phyloP scores from a whole-genome alignment of 2,888 invertebrate species.

The Danaus chrysippus region DNA sequence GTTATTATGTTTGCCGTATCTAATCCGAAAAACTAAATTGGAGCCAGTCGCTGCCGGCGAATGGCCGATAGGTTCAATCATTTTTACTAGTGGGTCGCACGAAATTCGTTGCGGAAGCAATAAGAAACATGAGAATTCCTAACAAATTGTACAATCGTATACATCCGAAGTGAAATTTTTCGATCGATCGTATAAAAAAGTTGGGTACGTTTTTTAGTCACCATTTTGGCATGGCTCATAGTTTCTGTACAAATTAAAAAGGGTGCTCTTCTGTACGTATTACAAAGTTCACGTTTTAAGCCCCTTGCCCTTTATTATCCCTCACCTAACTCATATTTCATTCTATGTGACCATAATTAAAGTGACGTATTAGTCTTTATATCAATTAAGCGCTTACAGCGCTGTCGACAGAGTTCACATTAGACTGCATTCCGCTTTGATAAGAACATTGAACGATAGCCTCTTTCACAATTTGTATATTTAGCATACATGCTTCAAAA shows the following conservation, averaged over 20 bases:
- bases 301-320: slow-evolving; percentile 76
- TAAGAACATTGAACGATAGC: slow-evolving; percentile 71
- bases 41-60: slow-evolving; percentile 76
- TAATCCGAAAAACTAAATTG: slow-evolving; percentile 79
- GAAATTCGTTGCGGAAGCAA: slow-evolving; percentile 79
- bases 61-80: slow-evolving; percentile 76
- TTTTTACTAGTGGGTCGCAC: slow-evolving; percentile 75
- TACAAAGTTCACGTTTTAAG: slow-evolving; percentile 75
- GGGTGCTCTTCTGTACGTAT: slow-evolving; percentile 71
- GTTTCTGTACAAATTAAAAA: slow-evolving; percentile 74
- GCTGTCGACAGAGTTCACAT: slow-evolving; percentile 53
- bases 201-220: slow-evolving; percentile 50
- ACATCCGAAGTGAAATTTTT: slow-evolving; percentile 49
- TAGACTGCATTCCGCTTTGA: slow-evolving; percentile 45
- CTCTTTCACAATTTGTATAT: slow-evolving; percentile 78
- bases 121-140: slow-evolving; percentile 75
- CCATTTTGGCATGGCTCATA: slow-evolving; percentile 67
- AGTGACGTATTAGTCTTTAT: slow-evolving; percentile 53
- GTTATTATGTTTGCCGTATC: slow-evolving; percentile 79
- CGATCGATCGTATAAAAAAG: slow-evolving; percentile 45
- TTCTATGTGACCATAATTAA: slow-evolving; percentile 78
- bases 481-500: slow-evolving; percentile 72
- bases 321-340: slow-evolving; percentile 79
- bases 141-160: slow-evolving; percentile 66
- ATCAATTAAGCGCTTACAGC: slow-evolving; percentile 61